Base-by-base conservation (phyloP, 2,888 invertebrate species). In the Hanleya hanleyi region DNA sequence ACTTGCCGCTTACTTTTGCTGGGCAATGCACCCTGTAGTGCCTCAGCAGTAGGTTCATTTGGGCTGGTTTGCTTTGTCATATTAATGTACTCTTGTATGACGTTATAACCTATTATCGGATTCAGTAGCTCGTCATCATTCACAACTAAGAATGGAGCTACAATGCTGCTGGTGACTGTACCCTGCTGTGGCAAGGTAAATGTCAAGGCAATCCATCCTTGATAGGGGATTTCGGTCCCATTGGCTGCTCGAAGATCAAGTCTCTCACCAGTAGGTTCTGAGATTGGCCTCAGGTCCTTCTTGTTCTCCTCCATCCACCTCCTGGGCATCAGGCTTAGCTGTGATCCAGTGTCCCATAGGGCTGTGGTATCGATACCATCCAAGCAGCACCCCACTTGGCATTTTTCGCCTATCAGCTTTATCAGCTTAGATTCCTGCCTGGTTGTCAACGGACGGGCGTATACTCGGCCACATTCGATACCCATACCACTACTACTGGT, bases 61-160 rank as follows among this genome's bases (percentile, higher is more conserved):
- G 57, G 26, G 29, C 26, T 29, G 15, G 12, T 64, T 29, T 64
- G 32, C 37, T 64, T 37, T 35, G 35, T 18, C 64, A 64, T 32
- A n/a, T 35, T 35, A 37, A 64, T 26, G 36, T 64, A 37, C 50
- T 68, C 68, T 36, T 68, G 33, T 18, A 68, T 68, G n/a, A 68
- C 50, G 35, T 50, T 68, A 35, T 50, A 68, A 7, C 68, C 68
- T n/a, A 68, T 68, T 9, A 68, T 68, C n/a, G 68, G 68, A 22
- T 50, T 26, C 3, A 35, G n/a, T 5, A 68, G 15, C 18, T 47
- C 32, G n/a, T n/a, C n/a, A 35, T 47, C 47, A 26, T 47, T 18
- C 32, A 33, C 50, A 15, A 68, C 51, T 18, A 50, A 18, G 50
- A 68, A 47, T 12, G 50, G 51, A 7, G 50, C 50, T 26, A 26